phyloP scores from a whole-genome alignment of 92 coral and sea anemone genomes.

The Zoanthus sociatus region DNA sequence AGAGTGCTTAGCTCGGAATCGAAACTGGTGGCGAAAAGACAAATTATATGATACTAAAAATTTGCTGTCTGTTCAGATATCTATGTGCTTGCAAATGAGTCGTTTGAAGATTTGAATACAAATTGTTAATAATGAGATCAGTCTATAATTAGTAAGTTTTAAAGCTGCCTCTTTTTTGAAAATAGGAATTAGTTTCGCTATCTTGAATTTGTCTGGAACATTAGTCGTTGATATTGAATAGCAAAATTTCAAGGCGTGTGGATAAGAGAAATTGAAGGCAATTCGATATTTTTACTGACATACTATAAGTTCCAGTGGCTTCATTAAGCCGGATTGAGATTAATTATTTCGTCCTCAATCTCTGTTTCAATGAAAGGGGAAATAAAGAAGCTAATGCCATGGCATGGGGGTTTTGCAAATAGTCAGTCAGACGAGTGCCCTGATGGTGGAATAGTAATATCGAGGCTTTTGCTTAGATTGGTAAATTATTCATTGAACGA shows the following conservation, averaged over 20 bases:
- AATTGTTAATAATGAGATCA: no score
- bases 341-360: neutral
- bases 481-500: neutral
- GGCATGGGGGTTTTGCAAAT: neutral
- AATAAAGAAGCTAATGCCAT: no score
- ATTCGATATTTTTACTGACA: neutral
- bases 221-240: no score
- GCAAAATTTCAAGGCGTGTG: neutral
- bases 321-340: neutral
- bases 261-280: neutral
- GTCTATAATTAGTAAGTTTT: no score
- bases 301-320: neutral
- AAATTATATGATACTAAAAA: no score
- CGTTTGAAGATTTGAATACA: neutral
- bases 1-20: neutral
- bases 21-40: neutral
- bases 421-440: neutral
- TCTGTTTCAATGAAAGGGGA: neutral
- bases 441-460: neutral
- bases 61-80: no score
- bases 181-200: no score
- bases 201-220: no score
- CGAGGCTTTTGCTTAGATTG: neutral
- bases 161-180: no score
- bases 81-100: neutral